Evolutionary conservation across 2,113 vertebrate genomes (phyloP), one percentile per base, ranked within the genome.

Genomic region (Catharus bicknelli): DNA sequence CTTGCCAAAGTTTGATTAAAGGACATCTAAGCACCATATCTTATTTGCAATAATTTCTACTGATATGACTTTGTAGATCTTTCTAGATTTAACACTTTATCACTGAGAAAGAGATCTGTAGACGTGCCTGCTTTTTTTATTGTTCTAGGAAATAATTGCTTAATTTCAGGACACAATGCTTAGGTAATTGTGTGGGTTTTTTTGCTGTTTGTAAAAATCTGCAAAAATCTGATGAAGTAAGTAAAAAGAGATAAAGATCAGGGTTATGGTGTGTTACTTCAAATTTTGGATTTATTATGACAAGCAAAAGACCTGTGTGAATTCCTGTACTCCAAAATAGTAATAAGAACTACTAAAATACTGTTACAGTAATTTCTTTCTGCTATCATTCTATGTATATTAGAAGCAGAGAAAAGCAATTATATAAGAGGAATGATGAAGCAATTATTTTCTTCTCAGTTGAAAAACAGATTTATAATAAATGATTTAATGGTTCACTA

Each of bases 391-490:
- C 4, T 30, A 34, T 32, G 22, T 32, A 51, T 59, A 75, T 45
- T 59, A 75, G 87, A 86, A 95, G 53, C 38, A 43, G 58, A 54
- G 17, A 86, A 86, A 87, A 61, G 1, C 18, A 82, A 90, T 42
- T 91, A 91, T 75, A 51, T 80, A 72, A 70, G 29, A 87, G 16
- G 27, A 90, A 92, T 83, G 59, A 92, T 16, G 12, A 94, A 67
- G 17, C 14, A 11, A 84, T 66, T 86, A 30, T 77, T 51, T 92
- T 95, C 32, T 84, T 69, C 74, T 74, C 51, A 20, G 26, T 61
- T 86, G 81, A 67, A 89, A 94, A 95, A 11, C 16, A 95, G 54
- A 68, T 76, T 57, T 58, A 50, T 29, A 84, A 53, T 74, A 77
- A 96, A 91, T 55, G 11, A 84, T 54, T 89, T 91, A 90, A 57